These are phyloP conservation scores for Hipparchia sbordonii DNA, from an alignment of 2,888 invertebrate species.

Conservation along the genomic window DNA sequence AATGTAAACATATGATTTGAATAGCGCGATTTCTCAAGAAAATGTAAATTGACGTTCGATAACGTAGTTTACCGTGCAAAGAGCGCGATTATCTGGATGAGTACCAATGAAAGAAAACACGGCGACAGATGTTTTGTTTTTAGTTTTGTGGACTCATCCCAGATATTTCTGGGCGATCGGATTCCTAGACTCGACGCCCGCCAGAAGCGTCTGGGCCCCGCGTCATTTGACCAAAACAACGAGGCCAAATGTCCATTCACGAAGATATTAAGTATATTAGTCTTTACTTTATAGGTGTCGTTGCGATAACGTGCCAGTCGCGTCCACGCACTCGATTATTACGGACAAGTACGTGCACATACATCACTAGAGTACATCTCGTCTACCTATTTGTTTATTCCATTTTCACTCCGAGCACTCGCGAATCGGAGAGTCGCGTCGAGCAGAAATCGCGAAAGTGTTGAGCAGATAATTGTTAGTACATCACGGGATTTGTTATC, in stretches of 20 bases:
- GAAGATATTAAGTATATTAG: slow-evolving; percentile 48
- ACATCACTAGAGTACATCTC: slow-evolving; percentile 37
- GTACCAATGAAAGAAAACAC: slow-evolving; percentile 32
- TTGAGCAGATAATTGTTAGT: slow-evolving; percentile 5
- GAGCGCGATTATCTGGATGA: slow-evolving; percentile 24
- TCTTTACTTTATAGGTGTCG: slow-evolving; percentile 71
- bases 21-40: slow-evolving; percentile 41
- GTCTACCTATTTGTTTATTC: slow-evolving; percentile 31
- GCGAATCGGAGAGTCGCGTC: slow-evolving; percentile 29
- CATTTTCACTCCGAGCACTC: slow-evolving; percentile 45
- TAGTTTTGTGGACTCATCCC: slow-evolving; percentile 36
- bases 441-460: slow-evolving; percentile 7
- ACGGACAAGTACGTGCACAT: slow-evolving; percentile 55
- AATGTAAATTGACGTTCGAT: slow-evolving; percentile 22
- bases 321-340: slow-evolving; percentile 77
- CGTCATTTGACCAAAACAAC: slow-evolving; percentile 73
- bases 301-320: slow-evolving; percentile 78
- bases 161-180: slow-evolving; percentile 38
- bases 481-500: slow-evolving; percentile 7
- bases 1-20: slow-evolving; percentile 43
- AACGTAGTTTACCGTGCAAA: slow-evolving; percentile 31
- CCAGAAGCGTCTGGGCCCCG: slow-evolving; percentile 62
- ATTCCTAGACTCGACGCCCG: slow-evolving; percentile 53
- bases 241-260: slow-evolving; percentile 66
- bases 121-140: slow-evolving; percentile 41